These are phyloP conservation scores for Lamproptera curius DNA, from an alignment of 2,888 invertebrate species.

Conservation along the genomic window DNA sequence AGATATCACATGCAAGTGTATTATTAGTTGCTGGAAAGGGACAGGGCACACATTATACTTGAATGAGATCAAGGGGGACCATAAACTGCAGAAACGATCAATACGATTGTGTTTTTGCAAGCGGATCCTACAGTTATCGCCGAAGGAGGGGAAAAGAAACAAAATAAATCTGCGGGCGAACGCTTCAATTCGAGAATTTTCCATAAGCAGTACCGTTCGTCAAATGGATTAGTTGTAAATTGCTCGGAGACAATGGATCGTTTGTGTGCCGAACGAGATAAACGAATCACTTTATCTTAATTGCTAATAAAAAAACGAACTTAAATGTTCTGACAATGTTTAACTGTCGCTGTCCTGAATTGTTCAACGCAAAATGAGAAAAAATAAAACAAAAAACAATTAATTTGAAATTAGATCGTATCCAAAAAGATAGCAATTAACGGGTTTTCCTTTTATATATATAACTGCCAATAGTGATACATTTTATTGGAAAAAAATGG, in stretches of 20 bases:
- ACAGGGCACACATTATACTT: conserved; percentile 3
- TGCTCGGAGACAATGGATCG: conserved; percentile 8
- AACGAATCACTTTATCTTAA: background rate
- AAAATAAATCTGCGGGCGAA: background rate
- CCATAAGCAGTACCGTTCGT: conserved; percentile 1
- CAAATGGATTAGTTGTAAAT: conserved; percentile 7
- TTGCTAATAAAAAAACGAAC: background rate
- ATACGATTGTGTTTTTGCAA: conserved; percentile 20
- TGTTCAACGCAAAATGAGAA: too few relatives aligned
- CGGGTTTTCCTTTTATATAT: too few relatives aligned
- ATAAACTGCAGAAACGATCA: conserved; percentile 19
- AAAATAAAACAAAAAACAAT: too few relatives aligned
- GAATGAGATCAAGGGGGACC: conserved; percentile 19
- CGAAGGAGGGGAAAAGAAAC: background rate
- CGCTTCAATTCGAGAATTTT: conserved; percentile 3
- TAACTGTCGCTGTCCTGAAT: too few relatives aligned
- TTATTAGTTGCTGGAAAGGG: conserved; percentile 9
- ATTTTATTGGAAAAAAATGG: conserved; percentile 15
- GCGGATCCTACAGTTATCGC: conserved; percentile 1
- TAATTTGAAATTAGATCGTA: too few relatives aligned
- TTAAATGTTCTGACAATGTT: background rate
- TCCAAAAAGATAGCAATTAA: too few relatives aligned
- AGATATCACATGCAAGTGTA: conserved; percentile 2
- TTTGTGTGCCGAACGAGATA: conserved; percentile 1
- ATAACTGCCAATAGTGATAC: too few relatives aligned